phyloP scores from a whole-genome alignment of 2,797 vertebrate genomes.

The Staurois parvus region DNA sequence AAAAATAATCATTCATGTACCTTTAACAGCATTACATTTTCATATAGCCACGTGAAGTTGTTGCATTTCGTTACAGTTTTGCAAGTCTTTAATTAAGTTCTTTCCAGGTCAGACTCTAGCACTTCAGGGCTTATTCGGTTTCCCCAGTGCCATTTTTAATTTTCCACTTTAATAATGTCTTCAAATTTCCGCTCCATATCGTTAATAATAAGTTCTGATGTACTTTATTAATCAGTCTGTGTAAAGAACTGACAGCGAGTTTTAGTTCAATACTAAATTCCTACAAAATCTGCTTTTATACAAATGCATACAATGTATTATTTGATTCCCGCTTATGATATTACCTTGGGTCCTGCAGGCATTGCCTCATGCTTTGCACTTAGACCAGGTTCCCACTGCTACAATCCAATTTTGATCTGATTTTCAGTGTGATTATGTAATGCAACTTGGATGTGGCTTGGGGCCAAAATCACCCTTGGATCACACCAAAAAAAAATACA shows the following conservation, averaged over 20 bases:
- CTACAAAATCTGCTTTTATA: background rate
- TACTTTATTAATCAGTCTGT: background rate
- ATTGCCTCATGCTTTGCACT: background rate
- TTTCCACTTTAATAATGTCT: constrained; percentile 29
- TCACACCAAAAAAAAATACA: no score
- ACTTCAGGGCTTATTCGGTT: constrained; percentile 20
- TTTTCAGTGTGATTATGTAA: no score
- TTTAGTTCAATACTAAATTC: constrained; percentile 2
- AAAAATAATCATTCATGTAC: background rate
- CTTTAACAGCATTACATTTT: background rate
- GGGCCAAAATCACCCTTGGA: no score
- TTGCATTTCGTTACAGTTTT: constrained; percentile 6
- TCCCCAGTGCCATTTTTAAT: constrained; percentile 14
- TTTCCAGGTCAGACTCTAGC: background rate
- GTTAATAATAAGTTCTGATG: background rate
- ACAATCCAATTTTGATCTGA: no score
- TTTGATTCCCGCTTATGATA: no score
- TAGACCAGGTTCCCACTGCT: no score
- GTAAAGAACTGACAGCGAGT: background rate
- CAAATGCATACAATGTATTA: no score
- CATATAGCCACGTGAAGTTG: background rate
- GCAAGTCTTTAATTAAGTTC: constrained; percentile 10
- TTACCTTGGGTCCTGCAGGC: background rate
- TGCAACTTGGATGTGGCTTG: no score
- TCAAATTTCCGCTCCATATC: constrained; percentile 19